phyloP scores from a whole-genome alignment of 1,140 invertebrate species.

The Brachionus calyciflorus region DNA sequence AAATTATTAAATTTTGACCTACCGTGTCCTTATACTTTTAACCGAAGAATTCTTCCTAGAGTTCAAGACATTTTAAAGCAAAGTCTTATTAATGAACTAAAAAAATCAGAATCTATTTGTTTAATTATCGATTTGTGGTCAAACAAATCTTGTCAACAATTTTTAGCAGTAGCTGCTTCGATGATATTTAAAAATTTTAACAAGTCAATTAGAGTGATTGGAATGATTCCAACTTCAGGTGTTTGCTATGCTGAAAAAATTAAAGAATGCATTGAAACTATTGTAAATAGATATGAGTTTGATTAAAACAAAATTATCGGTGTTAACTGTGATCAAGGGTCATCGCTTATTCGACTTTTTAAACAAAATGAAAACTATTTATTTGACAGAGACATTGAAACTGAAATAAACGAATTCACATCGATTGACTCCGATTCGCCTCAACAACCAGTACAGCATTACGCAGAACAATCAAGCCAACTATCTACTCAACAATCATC shows the following conservation, averaged over 20 bases:
- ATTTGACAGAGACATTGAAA: too few species aligned
- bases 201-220: slow-evolving; percentile 14
- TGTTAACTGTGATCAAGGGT: not conserved
- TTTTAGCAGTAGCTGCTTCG: not conserved
- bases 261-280: slow-evolving; percentile 12
- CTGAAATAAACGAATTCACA: not conserved
- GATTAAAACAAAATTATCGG: not conserved
- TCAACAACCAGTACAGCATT: not conserved
- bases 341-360: slow-evolving; percentile 11
- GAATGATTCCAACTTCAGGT: not conserved
- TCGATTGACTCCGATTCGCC: not conserved
- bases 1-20: too few species aligned
- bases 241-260: not conserved
- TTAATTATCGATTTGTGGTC: slow-evolving; percentile 6
- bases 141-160: not conserved
- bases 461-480: not conserved
- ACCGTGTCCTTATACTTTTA: too few species aligned
- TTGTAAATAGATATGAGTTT: not conserved
- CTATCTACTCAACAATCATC: too few species aligned
- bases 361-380: slow-evolving; percentile 4
- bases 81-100: too few species aligned
- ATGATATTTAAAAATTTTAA: slow-evolving; percentile 9
- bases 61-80: too few species aligned
- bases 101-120: slow-evolving; percentile 23
- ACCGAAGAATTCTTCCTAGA: too few species aligned